Conservation (phyloP, 2,113 vertebrate genomes). For the Hypomesus transpacificus region DNA sequence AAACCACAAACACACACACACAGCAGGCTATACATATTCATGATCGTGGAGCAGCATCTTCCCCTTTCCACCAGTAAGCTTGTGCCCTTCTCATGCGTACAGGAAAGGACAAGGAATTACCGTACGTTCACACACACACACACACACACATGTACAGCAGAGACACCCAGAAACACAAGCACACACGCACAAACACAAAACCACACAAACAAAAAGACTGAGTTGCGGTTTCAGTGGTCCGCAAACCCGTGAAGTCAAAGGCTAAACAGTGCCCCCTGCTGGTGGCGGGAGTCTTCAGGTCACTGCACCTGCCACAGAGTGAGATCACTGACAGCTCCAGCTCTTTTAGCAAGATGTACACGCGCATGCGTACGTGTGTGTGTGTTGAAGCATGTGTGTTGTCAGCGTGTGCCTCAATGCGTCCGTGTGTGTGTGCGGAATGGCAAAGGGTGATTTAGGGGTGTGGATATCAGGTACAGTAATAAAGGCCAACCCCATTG, state of each 20-base stretch:
- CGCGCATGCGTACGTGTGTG: too few species aligned
- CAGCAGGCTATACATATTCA: constrained; percentile 50
- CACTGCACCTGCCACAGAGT: neutral
- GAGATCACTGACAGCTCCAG: neutral
- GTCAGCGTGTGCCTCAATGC: too few species aligned
- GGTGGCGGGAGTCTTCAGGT: neutral
- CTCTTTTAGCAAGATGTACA: neutral
- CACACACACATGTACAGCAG: constrained; percentile 35
- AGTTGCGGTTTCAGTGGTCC: neutral
- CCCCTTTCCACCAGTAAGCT: constrained; percentile 41
- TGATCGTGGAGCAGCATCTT: constrained; percentile 50
- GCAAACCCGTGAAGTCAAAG: neutral
- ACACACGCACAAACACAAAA: constrained; percentile 16
- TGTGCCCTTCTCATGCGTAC: constrained; percentile 57
- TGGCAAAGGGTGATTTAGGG: neutral
- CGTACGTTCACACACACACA: constrained; percentile 37
- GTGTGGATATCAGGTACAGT: neutral
- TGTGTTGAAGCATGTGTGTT: too few species aligned
- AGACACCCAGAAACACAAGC: constrained; percentile 1
- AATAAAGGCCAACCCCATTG: neutral
- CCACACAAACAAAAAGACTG: constrained; percentile 6
- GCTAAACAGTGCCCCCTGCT: constrained; percentile 3
- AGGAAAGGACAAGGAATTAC: constrained; percentile 60
- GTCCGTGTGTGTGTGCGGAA: too few species aligned
- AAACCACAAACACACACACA: constrained; percentile 14